Conservation (phyloP, 2,888 invertebrate genomes). For the Nyleta sp. region DNA sequence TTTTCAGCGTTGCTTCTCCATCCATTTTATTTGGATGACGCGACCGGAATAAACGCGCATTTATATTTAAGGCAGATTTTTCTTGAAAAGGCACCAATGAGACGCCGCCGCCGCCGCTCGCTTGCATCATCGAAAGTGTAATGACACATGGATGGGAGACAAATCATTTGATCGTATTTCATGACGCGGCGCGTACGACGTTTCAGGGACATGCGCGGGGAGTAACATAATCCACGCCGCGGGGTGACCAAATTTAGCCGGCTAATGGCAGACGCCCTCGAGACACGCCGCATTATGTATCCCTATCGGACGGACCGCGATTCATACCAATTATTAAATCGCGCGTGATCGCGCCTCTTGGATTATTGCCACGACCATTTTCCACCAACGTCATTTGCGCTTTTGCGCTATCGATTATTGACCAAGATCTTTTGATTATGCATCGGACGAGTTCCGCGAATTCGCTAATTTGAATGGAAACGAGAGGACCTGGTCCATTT, state of each 20-base stretch:
- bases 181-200: slow-evolving; percentile 6
- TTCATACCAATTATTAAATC: slow-evolving; percentile 57
- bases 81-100: slow-evolving; percentile 7
- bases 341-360: slow-evolving; percentile 35
- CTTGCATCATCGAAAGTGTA: slow-evolving; percentile 41
- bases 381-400: too few species aligned
- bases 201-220: slow-evolving; percentile 73
- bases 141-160: slow-evolving; percentile 36
- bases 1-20: neutral
- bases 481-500: too few species aligned
- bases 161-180: slow-evolving; percentile 37
- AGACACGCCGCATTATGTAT: slow-evolving; percentile 71
- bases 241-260: slow-evolving; percentile 81
- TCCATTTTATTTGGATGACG: slow-evolving; percentile 13
- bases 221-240: slow-evolving; percentile 80
- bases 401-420: too few species aligned
- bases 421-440: too few species aligned
- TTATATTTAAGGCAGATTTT: neutral
- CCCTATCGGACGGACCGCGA: slow-evolving; percentile 63
- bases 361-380: slow-evolving; percentile 46
- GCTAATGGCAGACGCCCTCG: slow-evolving; percentile 80
- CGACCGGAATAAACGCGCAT: slow-evolving; percentile 1
- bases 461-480: too few species aligned
- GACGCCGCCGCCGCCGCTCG: neutral
- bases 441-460: too few species aligned